phyloP scores from a whole-genome alignment of 2,888 invertebrate species.

The Caenorhabditis japonica region DNA sequence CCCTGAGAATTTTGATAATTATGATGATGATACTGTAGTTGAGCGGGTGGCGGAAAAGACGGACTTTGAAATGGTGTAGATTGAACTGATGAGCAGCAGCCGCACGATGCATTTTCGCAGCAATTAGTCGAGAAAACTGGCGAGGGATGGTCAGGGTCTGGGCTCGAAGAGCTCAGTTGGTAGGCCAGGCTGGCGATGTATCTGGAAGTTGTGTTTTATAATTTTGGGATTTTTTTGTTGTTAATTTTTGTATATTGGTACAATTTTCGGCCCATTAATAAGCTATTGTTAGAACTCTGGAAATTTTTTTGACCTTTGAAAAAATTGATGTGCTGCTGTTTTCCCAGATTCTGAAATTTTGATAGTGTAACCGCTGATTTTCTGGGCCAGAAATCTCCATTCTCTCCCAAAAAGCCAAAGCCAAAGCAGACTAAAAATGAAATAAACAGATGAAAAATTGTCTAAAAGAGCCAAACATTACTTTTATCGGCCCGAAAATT shows the following conservation, averaged over 20 bases:
- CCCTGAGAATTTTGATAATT: conserved; percentile 12
- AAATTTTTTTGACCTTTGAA: background rate
- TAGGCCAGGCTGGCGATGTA: conserved; percentile 43
- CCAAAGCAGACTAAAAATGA: too few species aligned
- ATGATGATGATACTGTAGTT: conserved; percentile 2
- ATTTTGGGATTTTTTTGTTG: background rate
- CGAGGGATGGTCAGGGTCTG: conserved; percentile 14
- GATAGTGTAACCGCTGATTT: too few species aligned
- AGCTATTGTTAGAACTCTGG: background rate
- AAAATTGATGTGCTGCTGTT: too few species aligned
- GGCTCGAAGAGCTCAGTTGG: conserved; percentile 14
- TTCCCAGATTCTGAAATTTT: too few species aligned
- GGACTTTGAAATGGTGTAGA: conserved; percentile 48
- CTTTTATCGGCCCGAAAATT: too few species aligned
- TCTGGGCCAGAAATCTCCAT: too few species aligned
- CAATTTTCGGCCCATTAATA: background rate
- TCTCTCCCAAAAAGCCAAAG: too few species aligned
- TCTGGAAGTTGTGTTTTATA: conserved; percentile 16
- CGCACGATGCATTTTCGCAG: conserved; percentile 12
- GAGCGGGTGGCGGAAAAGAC: conserved; percentile 19
- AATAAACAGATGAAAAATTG: too few species aligned
- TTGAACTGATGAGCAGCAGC: conserved; percentile 29
- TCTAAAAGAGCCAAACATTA: too few species aligned
- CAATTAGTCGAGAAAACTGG: background rate
- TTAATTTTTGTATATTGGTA: background rate